Conservation (phyloP, 2,113 vertebrate species). For the western clawed frog (Xenopus tropicalis) region DNA sequence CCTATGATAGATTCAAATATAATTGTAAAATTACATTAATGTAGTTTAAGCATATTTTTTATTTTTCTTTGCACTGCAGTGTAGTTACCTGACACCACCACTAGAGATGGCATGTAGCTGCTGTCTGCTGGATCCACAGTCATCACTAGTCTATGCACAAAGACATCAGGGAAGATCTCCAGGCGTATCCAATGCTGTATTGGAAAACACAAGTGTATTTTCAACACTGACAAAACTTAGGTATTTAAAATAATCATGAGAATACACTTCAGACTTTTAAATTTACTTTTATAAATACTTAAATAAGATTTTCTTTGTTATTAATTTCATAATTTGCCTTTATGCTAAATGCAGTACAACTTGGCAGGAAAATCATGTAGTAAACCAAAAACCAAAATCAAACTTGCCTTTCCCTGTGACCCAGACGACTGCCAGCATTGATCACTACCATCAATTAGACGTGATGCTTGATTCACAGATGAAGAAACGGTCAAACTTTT, state of each 20-base stretch:
- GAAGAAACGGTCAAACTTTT: constrained; percentile 91
- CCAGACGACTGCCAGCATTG: constrained; percentile 98
- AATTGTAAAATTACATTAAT: background rate
- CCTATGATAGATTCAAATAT: constrained; percentile 61
- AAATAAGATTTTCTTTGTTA: too few species aligned
- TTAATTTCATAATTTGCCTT: too few species aligned
- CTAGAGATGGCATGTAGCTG: constrained; percentile 97
- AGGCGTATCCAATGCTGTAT: constrained; percentile 94
- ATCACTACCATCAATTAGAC: constrained; percentile 87
- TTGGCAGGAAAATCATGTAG: background rate
- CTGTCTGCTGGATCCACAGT: constrained; percentile 94
- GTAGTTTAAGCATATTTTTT: too few species aligned
- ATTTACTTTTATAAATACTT: too few species aligned
- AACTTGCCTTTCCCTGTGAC: constrained; percentile 89
- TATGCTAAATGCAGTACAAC: background rate
- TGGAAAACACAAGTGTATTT: constrained; percentile 23
- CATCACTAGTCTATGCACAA: constrained; percentile 93
- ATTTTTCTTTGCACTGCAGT: background rate
- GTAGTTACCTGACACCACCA: constrained; percentile 88
- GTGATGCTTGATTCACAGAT: constrained; percentile 87
- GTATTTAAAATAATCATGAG: too few species aligned
- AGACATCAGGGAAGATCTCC: constrained; percentile 93
- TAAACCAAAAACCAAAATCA: too few species aligned
- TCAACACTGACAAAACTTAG: too few species aligned
- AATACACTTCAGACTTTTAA: too few species aligned